Evolutionary conservation across 2,888 invertebrate genomes (phyloP), one percentile per base, ranked within the genome.

Genomic region (Aleiodes leptofemur): DNA sequence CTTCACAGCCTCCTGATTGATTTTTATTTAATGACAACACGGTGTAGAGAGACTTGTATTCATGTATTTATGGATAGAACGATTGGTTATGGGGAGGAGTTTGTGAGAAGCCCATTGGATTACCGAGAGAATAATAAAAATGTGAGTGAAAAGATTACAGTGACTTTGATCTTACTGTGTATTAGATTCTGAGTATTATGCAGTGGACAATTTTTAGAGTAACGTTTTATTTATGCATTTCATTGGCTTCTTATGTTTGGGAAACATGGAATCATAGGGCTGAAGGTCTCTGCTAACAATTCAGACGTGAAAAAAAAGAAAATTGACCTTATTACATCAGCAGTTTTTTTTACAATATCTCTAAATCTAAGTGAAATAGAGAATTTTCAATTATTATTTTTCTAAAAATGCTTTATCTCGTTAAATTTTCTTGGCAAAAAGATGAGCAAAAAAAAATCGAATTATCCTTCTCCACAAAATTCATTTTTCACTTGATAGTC

Each of bases 1-100:
- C 89, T 89, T 88, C 86, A 85, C 88, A 87, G 86, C 86, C 88
- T 87, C 81, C 87, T 88, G 90, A 90, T 90, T 90, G 90, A 90
- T 90, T 90, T 90, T 90, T 90, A 90, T 90, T 90, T 90, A 90
- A 90, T 90, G 90, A 87, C 87, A 88, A 89, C 88, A 85, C 84
- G 82, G 83, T 82, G 83, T 84, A 34, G 9, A 31, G 48, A 23
- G 29, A 70, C 31, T 70, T 78, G 79, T 83, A 83, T 84, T 85
- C 85, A 83, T 86, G 85, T 84, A 86, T 86, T 87, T 85, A 86
- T 85, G 83, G 82, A 83, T 82, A 77, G 83, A 81, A 83, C 82
- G 56, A 76, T 82, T 77, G 78, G 43, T 43, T 43, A 43, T 43
- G 11, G 43, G 43, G 43, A 43, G 43, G 43, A 43, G 43, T 43